Evolutionary conservation across 2,113 vertebrate genomes (phyloP).

Genomic region (Xiphias gladius): DNA sequence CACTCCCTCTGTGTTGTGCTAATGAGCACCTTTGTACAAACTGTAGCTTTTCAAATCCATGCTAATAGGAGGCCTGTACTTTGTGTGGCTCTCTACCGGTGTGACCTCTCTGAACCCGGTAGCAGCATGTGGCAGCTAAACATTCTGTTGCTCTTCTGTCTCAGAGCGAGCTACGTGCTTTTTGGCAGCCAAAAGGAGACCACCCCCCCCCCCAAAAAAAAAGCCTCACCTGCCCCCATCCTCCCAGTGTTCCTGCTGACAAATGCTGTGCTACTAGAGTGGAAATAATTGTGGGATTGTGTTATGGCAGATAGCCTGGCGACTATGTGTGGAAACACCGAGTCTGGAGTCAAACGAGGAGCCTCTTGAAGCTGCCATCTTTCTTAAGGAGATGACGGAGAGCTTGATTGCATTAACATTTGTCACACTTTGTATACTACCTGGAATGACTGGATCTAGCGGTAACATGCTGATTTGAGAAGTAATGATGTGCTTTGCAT

Average conservation of each 20-base stretch:
- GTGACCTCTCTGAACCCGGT: slow-evolving; percentile 66
- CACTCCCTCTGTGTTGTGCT: slow-evolving; percentile 83
- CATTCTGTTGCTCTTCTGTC: slow-evolving; percentile 68
- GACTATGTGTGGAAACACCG: slow-evolving; percentile 52
- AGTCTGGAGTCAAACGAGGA: slow-evolving; percentile 66
- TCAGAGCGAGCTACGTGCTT: slow-evolving; percentile 6
- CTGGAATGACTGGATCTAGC: slow-evolving; percentile 68
- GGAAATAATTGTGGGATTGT: slow-evolving; percentile 72
- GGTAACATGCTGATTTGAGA: slow-evolving; percentile 77
- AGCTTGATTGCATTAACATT: slow-evolving; percentile 86
- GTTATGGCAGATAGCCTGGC: slow-evolving; percentile 65
- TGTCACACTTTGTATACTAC: slow-evolving; percentile 74
- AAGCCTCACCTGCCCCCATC: slow-evolving; percentile 18
- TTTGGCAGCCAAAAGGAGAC: slow-evolving; percentile 22
- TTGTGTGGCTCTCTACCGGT: slow-evolving; percentile 65
- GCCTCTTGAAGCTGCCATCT: slow-evolving; percentile 72
- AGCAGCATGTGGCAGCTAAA: slow-evolving; percentile 70
- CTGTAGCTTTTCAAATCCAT: slow-evolving; percentile 80
- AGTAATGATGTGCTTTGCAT: slow-evolving; percentile 69
- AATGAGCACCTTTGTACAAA: slow-evolving; percentile 83
- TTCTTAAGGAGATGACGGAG: slow-evolving; percentile 67
- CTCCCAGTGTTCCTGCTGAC: slow-evolving; percentile 73
- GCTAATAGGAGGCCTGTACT: slow-evolving; percentile 81
- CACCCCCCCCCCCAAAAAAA: neutral
- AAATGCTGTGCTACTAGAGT: slow-evolving; percentile 58